Base-by-base conservation (phyloP, 2,113 vertebrate genomes). In the Leptosomus discolor region DNA sequence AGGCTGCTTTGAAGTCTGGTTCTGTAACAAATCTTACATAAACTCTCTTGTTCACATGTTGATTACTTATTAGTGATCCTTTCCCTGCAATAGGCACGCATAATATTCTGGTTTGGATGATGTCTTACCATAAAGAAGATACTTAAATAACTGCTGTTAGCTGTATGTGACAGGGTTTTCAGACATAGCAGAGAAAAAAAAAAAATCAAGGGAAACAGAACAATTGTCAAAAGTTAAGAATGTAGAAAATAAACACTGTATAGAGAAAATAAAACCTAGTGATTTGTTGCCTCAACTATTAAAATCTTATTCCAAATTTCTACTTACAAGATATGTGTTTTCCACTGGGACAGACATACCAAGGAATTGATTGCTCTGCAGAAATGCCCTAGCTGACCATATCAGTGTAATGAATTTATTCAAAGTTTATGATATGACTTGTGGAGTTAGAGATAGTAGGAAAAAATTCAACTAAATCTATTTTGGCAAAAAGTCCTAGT, bases 1-100 rank as follows among this genome's bases (percentile, higher is more conserved):
- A 78, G 17, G 20, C 64, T 81, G 27, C 88, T 94, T 97, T 96
- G 95, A 96, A 95, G 82, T 85, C 53, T 91, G 41, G 7, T 75
- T 92, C 73, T 92, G 34, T 71, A 87, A 74, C 43, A 67, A 88
- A 94, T 88, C 56, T 81, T 74, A 32, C 27, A 56, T 51, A 68
- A 88, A 91, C 60, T 92, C 34, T 63, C 64, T 68, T 71, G 36
- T 86, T 92, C 48, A 56, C 34, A 78, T 41, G 51, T 80, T 91
- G 64, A 74, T 56, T 89, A 24, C 30, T 91, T 81, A 32, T 37
- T 86, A 95, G 51, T 27, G 16, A 41, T 71, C 23, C 27, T 94
- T 94, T 74, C 15, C 11, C 12, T 78, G 24, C 56, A 77, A 41
- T 13, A 68, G 26, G 54, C 12, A 67, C 37, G 34, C 0, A 1